Evolutionary conservation across 2,113 vertebrate species (phyloP).

Genomic region (Tachycineta bicolor): DNA sequence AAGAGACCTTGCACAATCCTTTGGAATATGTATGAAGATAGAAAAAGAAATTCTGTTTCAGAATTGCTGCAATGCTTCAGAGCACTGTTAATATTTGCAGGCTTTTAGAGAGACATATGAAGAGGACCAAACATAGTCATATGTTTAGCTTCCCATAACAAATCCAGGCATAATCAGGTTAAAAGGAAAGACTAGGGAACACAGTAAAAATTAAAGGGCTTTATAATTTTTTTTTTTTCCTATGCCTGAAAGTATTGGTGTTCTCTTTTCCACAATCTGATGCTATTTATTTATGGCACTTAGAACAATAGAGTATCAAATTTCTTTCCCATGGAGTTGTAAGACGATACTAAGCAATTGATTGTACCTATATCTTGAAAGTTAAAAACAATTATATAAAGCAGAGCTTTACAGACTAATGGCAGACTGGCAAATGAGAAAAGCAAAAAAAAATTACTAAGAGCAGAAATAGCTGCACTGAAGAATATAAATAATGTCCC

Average conservation of each 20-base stretch:
- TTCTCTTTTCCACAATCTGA: not conserved
- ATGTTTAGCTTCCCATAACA: not conserved
- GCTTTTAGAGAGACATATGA: not conserved
- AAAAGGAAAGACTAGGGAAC: not conserved
- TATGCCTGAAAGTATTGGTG: not conserved
- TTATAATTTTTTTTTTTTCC: not conserved
- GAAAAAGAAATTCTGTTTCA: not conserved
- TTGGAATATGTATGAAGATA: not conserved
- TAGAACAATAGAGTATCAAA: not conserved
- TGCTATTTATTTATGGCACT: constrained; percentile 7
- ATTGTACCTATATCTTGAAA: constrained; percentile 9
- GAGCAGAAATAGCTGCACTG: not conserved
- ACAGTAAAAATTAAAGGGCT: not conserved
- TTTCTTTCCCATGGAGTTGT: not conserved
- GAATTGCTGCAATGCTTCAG: not conserved
- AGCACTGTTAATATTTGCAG: not conserved
- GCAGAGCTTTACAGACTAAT: not conserved
- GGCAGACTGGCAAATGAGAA: not conserved
- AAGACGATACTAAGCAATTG: not conserved
- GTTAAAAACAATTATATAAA: not conserved
- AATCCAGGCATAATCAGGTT: not conserved
- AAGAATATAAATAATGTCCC: not conserved
- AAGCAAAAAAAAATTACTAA: not conserved
- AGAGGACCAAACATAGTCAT: not conserved
- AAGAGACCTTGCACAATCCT: not conserved